These are phyloP conservation scores for Tenthredo mesomela DNA, from an alignment of 2,888 invertebrate genomes.

Conservation along the genomic window DNA sequence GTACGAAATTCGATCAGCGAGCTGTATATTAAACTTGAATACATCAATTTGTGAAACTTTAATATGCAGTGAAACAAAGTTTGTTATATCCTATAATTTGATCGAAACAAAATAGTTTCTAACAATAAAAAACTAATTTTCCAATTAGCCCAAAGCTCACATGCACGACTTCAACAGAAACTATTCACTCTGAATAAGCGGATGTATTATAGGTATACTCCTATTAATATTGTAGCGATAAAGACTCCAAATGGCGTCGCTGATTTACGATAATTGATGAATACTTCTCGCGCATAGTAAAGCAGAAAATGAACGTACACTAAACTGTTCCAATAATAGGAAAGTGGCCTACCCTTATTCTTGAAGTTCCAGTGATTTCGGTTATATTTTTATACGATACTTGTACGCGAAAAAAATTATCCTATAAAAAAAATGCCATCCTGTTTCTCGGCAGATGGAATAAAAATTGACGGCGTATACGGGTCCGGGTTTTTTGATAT, in stretches of 20 bases:
- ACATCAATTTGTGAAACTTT: neutral
- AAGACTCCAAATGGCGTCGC: neutral
- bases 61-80: neutral
- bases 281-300: neutral
- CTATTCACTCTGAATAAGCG: neutral
- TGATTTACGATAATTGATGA: neutral
- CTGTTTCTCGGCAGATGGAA: neutral
- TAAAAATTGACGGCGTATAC: neutral
- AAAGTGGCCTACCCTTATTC: neutral
- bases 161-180: neutral
- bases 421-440: neutral
- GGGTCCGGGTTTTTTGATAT: neutral
- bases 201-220: neutral
- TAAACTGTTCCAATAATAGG: slow-evolving; percentile 2
- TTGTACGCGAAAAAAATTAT: neutral
- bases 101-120: neutral
- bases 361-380: neutral
- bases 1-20: neutral
- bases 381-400: neutral
- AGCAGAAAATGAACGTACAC: neutral
- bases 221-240: neutral
- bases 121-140: slow-evolving; percentile 1
- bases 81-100: neutral
- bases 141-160: neutral
- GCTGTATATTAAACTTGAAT: neutral